Conservation (phyloP, 2,797 vertebrate species). For the Acipenser ruthenus region DNA sequence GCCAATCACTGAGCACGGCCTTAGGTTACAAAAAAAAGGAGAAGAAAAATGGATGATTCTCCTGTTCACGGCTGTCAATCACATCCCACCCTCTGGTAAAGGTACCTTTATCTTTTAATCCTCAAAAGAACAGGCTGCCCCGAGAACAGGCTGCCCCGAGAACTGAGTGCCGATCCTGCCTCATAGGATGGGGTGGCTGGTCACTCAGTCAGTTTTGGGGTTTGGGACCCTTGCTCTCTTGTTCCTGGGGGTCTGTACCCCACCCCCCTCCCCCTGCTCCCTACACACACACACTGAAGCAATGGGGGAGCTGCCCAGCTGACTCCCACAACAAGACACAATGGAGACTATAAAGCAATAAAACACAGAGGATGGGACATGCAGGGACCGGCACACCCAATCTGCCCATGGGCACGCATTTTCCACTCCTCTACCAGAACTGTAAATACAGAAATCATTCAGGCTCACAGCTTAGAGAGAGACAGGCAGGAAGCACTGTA, state of each 20-base stretch:
- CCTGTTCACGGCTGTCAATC: conserved; percentile 80
- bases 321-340: conserved; percentile 46
- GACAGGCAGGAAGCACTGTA: conserved; percentile 31
- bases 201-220: conserved; percentile 31
- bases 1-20: conserved; percentile 76
- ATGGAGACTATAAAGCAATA: conserved; percentile 67
- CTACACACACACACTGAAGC: conserved; percentile 20
- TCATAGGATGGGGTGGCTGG: not conserved
- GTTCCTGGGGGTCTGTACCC: conserved; percentile 26
- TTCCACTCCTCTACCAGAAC: conserved; percentile 33
- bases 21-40: conserved; percentile 58
- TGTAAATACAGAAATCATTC: conserved; percentile 64
- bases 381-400: conserved; percentile 47
- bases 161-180: conserved; percentile 24
- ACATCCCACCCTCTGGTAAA: conserved; percentile 70
- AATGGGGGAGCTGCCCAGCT: conserved; percentile 43
- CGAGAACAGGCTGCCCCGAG: conserved; percentile 21
- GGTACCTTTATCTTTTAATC: conserved; percentile 48
- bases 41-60: conserved; percentile 63
- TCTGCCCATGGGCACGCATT: conserved; percentile 64
- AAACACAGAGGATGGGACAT: conserved; percentile 51
- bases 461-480: conserved; percentile 46
- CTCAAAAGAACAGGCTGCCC: conserved; percentile 24
- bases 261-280: conserved; percentile 4
- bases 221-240: conserved; percentile 43